A percentile compares a stretch with the other conserved stretches of the same genome.
phyloP scores from a whole-genome alignment of 2,888 invertebrate species.

The Heliconius ethilla region DNA sequence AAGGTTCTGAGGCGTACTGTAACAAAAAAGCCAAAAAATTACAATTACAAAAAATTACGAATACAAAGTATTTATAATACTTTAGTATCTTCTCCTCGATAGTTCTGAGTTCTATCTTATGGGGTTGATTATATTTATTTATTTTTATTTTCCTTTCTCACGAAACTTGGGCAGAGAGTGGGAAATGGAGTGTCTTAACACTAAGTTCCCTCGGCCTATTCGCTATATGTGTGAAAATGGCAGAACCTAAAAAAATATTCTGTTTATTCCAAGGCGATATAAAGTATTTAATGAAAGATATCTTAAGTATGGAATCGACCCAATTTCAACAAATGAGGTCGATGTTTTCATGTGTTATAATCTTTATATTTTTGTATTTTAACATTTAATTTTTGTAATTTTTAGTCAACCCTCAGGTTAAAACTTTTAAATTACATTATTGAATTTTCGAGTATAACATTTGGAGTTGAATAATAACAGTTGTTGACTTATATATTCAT shows the following conservation, averaged over 20 bases:
- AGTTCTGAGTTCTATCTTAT: too few relatives aligned
- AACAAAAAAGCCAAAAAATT: too few relatives aligned
- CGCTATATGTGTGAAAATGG: background rate
- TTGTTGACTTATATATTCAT: background rate
- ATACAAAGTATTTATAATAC: too few relatives aligned
- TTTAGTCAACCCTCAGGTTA: background rate
- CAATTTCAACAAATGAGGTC: conserved; percentile 9
- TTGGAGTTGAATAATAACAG: background rate
- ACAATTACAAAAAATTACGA: too few relatives aligned
- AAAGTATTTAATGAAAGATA: background rate
- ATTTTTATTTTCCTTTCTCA: background rate
- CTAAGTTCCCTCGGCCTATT: background rate
- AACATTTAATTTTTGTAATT: background rate
- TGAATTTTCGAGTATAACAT: background rate
- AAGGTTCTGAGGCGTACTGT: too few relatives aligned
- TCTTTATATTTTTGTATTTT: background rate
- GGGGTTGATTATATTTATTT: too few relatives aligned
- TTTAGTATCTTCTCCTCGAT: too few relatives aligned
- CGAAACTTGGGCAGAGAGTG: background rate
- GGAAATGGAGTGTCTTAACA: background rate
- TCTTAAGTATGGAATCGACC: background rate
- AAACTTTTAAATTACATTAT: background rate
- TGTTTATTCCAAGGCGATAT: background rate
- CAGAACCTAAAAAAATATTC: background rate
- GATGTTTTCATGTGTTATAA: background rate